These are phyloP conservation scores for Acanthosoma haemorrhoidale DNA, from an alignment of 2,888 invertebrate genomes.

Conservation along the genomic window DNA sequence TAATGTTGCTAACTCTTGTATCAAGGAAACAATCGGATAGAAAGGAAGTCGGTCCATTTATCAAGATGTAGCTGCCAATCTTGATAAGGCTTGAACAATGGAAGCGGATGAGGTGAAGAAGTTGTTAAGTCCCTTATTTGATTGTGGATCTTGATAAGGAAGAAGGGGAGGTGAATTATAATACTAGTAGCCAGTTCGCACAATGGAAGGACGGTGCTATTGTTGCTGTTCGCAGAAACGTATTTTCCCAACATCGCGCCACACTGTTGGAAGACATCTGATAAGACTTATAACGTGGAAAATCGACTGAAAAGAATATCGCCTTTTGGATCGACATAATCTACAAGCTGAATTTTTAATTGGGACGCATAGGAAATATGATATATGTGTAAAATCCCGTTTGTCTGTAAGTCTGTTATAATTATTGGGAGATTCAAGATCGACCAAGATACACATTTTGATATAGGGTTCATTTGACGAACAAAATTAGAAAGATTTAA, in stretches of 20 bases:
- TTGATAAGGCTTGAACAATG: conserved; percentile 1
- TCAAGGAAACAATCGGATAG: conserved; percentile 8
- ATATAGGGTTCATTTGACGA: too few species aligned
- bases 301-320: too few species aligned
- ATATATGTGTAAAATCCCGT: too few species aligned
- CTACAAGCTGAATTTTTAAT: too few species aligned
- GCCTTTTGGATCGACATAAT: too few species aligned
- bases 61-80: background rate
- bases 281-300: too few species aligned
- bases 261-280: background rate
- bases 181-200: conserved; percentile 2
- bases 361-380: too few species aligned
- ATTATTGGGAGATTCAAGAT: too few species aligned
- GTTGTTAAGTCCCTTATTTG: conserved; percentile 6
- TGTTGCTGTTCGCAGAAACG: background rate
- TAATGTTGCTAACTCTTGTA: too few species aligned
- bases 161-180: conserved; percentile 4
- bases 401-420: too few species aligned
- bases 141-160: background rate
- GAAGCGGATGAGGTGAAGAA: background rate
- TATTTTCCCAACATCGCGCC: background rate
- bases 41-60: conserved; percentile 4
- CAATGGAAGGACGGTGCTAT: conserved; percentile 9
- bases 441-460: too few species aligned
- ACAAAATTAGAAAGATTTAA: too few species aligned